Evolutionary conservation across 2,113 vertebrate species (phyloP), one percentile per base, ranked within the genome.

Genomic region (Camelus bactrianus): DNA sequence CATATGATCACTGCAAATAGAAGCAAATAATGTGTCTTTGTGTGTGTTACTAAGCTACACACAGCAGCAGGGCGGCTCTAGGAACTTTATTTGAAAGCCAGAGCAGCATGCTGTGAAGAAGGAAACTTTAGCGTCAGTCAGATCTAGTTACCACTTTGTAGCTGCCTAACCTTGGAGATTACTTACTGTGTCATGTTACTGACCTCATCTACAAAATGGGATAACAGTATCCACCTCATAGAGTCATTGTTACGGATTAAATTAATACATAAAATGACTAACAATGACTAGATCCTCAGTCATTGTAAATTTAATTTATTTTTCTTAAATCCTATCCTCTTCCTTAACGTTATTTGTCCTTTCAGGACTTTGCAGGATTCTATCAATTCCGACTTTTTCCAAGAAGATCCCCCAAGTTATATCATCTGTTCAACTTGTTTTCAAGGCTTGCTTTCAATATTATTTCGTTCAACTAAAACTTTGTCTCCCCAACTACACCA

Each of bases 1-100:
- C 56, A 46, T 85, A 65, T 48, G 67, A 85, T 96, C 72, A 70
- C 69, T 91, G 56, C 77, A 96, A 95, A 69, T 17, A 86, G 24
- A 67, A 96, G 58, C 30, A 92, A 95, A 94, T 81, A 96, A 62
- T 82, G 65, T 93, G 32, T 80, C 48, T 97, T 56, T 92, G 80
- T 94, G 42, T 85, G 46, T 87, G 69, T 76, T 69, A 28, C 65
- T 42, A 90, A 87, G 58, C 93, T 81, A 16, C 20, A 82, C 42
- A 32, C 42, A 82, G 69, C 72, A 77, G 65, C 80, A 76, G 26
- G 38, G 86, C 20, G 56, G 69, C 91, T 95, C 91, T 95, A 89
- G 67, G 82, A 89, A 86, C 50, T 89, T 76, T 62, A 62, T 46
- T 76, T 79, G 82, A 93, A 93, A 93, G 50, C 35, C 56, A 62